These are phyloP conservation scores for Celastrina argiolus DNA, from an alignment of 2,888 invertebrate species.

Conservation along the genomic window DNA sequence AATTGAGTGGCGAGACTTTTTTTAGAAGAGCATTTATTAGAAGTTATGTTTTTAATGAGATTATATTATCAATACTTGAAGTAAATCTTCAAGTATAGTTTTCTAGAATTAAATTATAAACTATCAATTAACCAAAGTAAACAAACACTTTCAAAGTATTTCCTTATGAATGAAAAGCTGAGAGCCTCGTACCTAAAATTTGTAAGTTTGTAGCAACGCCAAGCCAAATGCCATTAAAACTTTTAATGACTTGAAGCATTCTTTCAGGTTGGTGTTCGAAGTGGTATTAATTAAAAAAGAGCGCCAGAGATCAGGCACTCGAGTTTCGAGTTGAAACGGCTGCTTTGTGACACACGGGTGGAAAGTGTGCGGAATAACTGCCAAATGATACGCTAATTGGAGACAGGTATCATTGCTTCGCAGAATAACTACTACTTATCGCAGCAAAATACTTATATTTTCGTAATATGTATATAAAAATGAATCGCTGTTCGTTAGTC, in stretches of 20 bases:
- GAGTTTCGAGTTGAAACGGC: constrained; percentile 44
- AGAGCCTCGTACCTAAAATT: constrained; percentile 61
- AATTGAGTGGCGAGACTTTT: too few species aligned
- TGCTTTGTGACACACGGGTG: constrained; percentile 43
- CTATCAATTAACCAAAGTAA: constrained; percentile 2
- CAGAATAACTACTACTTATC: too few species aligned
- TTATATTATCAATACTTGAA: too few species aligned
- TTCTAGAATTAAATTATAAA: background rate
- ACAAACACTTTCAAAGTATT: constrained; percentile 29
- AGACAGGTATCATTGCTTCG: too few species aligned
- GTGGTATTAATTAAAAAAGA: constrained; percentile 76
- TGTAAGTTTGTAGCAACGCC: constrained; percentile 56
- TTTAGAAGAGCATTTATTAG: too few species aligned
- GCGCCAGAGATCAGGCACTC: constrained; percentile 58
- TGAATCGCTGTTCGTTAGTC: too few species aligned
- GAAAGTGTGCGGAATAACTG: constrained; percentile 17
- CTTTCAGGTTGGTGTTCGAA: constrained; percentile 70
- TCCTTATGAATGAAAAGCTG: constrained; percentile 43
- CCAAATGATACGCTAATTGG: too few species aligned
- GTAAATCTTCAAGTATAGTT: too few species aligned
- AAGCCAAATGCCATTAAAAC: constrained; percentile 75
- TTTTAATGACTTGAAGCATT: constrained; percentile 75
- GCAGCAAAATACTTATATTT: too few species aligned
- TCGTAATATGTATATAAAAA: too few species aligned
- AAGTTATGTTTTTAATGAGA: too few species aligned